Percentiles rank a stretch among this genome's conserved stretches.
Evolutionary conservation across 1,140 invertebrate genomes (phyloP).

Genomic region (Ptiloglossa arizonensis): DNA sequence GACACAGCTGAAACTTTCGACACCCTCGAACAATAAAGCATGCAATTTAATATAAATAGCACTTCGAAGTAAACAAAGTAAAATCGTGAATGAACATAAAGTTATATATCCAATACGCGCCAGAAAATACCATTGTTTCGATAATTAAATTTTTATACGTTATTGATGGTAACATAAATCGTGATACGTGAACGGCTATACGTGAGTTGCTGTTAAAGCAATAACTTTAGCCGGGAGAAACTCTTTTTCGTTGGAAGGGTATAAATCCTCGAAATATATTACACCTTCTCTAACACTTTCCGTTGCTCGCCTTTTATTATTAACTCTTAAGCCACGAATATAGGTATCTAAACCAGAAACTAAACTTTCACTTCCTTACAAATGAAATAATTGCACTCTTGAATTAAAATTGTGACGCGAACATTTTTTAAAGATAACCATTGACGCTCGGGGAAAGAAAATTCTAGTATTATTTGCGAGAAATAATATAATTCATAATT

Average conservation of each 20-base stretch:
- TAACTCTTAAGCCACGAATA: not conserved
- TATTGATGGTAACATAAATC: slow-evolving; percentile 24
- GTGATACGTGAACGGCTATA: slow-evolving; percentile 6
- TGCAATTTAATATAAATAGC: not conserved
- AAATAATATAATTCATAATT: too few species aligned
- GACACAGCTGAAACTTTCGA: not conserved
- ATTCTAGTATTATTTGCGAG: too few species aligned
- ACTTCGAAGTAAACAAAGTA: not conserved
- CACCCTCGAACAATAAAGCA: not conserved
- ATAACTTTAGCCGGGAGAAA: slow-evolving; percentile 18
- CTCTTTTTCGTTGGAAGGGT: not conserved
- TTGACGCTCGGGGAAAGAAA: too few species aligned
- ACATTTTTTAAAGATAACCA: too few species aligned
- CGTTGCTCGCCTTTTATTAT: slow-evolving; percentile 22
- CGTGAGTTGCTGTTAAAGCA: slow-evolving; percentile 27
- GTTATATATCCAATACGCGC: not conserved
- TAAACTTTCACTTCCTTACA: not conserved
- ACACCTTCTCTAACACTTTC: not conserved
- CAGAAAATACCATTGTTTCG: not conserved
- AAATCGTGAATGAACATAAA: too few species aligned
- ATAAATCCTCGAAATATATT: slow-evolving; percentile 41
- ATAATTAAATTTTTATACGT: slow-evolving; percentile 22
- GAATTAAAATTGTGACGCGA: too few species aligned
- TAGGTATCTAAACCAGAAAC: not conserved
- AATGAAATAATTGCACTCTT: not conserved